Evolutionary conservation across 2,888 invertebrate genomes (phyloP).

Genomic region (Maniola hyperantus): DNA sequence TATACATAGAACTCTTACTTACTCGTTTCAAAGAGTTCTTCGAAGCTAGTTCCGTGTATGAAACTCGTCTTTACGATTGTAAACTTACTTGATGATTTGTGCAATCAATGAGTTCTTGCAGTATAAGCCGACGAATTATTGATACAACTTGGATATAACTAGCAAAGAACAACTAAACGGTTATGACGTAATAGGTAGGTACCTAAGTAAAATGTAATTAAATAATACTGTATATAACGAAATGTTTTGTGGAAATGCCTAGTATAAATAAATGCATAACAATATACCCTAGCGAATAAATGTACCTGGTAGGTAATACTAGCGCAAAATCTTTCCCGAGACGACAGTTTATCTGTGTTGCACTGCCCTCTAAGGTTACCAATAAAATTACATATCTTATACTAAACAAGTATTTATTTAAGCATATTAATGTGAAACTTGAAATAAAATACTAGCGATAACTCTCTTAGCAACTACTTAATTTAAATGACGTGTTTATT

Average conservation of each 20-base stretch:
- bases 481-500: too few species aligned
- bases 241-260: conserved; percentile 7
- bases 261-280: conserved; percentile 47
- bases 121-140: too few species aligned
- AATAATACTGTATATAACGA: conserved; percentile 29
- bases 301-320: conserved; percentile 34
- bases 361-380: conserved; percentile 37
- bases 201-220: background rate
- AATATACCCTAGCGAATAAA: background rate
- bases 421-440: conserved; percentile 17
- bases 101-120: too few species aligned
- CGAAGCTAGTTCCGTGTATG: too few species aligned
- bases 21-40: too few species aligned
- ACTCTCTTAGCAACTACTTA: conserved; percentile 20
- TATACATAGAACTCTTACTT: too few species aligned
- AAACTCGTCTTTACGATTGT: too few species aligned
- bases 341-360: conserved; percentile 13
- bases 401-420: conserved; percentile 36
- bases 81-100: too few species aligned
- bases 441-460: conserved; percentile 21
- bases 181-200: background rate
- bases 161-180: background rate
- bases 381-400: conserved; percentile 32
- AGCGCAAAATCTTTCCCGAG: conserved; percentile 30
- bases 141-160: too few species aligned